A percentile compares a stretch with the other conserved stretches of the same genome.
Evolutionary conservation across 2,113 vertebrate species (phyloP).

Genomic region (Bufo gargarizans): DNA sequence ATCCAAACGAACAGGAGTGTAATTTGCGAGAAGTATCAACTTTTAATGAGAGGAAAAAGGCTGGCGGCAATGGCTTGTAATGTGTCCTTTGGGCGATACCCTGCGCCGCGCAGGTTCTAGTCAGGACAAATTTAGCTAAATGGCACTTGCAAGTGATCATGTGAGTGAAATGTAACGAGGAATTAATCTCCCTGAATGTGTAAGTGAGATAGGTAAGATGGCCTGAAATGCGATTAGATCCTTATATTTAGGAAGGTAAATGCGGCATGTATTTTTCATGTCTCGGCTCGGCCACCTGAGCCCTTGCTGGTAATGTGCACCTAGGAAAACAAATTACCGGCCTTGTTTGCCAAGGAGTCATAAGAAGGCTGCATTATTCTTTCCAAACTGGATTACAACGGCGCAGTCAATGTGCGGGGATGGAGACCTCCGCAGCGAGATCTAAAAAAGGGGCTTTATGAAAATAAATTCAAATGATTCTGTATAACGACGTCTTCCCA

Average conservation of each 20-base stretch:
- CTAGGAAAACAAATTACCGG: conserved; percentile 64
- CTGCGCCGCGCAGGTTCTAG: conserved; percentile 76
- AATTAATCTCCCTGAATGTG: conserved; percentile 98
- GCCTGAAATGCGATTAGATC: conserved; percentile 87
- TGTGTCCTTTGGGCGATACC: conserved; percentile 74
- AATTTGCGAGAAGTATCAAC: conserved; percentile 67
- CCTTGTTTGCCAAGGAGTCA: conserved; percentile 1
- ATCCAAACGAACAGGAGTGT: conserved; percentile 64
- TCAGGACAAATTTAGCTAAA: conserved; percentile 79
- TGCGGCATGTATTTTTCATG: conserved; percentile 86
- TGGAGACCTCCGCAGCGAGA: not conserved
- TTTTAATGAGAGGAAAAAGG: conserved; percentile 77
- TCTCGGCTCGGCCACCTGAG: conserved; percentile 97
- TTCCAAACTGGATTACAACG: conserved; percentile 1
- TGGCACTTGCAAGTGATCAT: conserved; percentile 78
- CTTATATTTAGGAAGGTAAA: conserved; percentile 80
- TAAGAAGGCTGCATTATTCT: conserved; percentile 23
- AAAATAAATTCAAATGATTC: conserved; percentile 15
- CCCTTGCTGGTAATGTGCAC: conserved; percentile 80
- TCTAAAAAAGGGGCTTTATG: not conserved
- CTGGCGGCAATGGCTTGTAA: conserved; percentile 77
- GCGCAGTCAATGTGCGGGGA: not conserved
- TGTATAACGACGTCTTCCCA: not conserved
- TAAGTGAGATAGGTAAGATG: conserved; percentile 90
- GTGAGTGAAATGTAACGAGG: conserved; percentile 82